Evolutionary conservation across 2,888 invertebrate genomes (phyloP).

Genomic region (Scaptomyza parva): DNA sequence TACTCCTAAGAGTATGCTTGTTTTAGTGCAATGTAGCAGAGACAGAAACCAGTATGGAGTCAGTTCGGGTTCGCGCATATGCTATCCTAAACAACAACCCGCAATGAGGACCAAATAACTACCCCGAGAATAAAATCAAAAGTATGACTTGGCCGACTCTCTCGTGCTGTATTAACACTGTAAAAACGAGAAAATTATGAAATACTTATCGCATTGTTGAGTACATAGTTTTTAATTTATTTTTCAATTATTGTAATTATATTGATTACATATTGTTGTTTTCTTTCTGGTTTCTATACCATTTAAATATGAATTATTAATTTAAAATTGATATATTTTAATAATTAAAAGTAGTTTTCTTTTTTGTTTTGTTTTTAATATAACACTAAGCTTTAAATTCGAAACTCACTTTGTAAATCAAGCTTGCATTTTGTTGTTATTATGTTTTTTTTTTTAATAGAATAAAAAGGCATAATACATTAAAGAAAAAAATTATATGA

Average conservation of each 20-base stretch:
- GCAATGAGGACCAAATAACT: no score
- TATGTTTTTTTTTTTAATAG: conserved; percentile 32
- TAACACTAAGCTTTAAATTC: conserved; percentile 78
- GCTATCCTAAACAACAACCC: background rate
- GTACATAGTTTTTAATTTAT: conserved; percentile 73
- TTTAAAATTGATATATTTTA: conserved; percentile 75
- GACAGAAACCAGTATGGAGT: background rate
- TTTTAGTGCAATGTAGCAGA: background rate
- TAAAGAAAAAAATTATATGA: conserved; percentile 40
- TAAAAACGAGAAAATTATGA: background rate
- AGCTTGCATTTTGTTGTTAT: conserved; percentile 23
- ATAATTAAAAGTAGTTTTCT: conserved; percentile 59
- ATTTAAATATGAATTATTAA: conserved; percentile 72
- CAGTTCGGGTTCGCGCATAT: background rate
- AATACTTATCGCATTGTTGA: conserved; percentile 38
- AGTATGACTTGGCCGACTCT: no score
- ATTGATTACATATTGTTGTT: conserved; percentile 71
- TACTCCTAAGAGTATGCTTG: background rate
- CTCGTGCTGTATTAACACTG: fast-evolving
- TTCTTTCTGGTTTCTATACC: conserved; percentile 61
- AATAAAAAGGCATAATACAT: conserved; percentile 55
- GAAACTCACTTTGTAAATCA: conserved; percentile 79
- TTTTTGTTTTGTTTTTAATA: conserved; percentile 42
- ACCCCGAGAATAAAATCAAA: no score
- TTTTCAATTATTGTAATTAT: conserved; percentile 69